phyloP scores from a whole-genome alignment of 2,797 vertebrate species.

The Tenualosa ilisha region DNA sequence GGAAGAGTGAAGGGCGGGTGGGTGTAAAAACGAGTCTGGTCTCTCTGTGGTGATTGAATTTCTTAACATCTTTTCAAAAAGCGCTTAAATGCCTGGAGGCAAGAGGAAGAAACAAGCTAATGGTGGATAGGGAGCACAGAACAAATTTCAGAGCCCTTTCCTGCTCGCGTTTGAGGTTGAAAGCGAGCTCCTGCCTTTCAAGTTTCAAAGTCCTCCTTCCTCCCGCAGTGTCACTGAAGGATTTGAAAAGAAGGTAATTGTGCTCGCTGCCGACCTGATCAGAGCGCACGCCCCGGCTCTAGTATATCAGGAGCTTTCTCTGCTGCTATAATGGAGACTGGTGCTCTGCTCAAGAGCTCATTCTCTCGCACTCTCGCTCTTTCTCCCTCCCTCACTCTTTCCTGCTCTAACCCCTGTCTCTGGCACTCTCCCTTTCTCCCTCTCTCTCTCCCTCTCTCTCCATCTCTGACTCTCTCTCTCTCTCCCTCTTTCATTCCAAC shows the following conservation, averaged over 20 bases:
- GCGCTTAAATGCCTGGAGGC: slow-evolving; percentile 99
- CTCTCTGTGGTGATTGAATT: slow-evolving; percentile 99
- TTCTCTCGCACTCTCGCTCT: slow-evolving; percentile 32
- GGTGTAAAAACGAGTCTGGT: slow-evolving; percentile 69
- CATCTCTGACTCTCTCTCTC: slow-evolving; percentile 27
- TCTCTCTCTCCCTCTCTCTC: slow-evolving; percentile 48
- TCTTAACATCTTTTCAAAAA: slow-evolving; percentile 99
- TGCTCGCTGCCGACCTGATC: slow-evolving; percentile 99
- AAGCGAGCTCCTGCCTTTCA: slow-evolving; percentile 99
- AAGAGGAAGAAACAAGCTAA: slow-evolving; percentile 99
- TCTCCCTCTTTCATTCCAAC: slow-evolving; percentile 57
- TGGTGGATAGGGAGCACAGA: slow-evolving; percentile 99
- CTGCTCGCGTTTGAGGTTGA: slow-evolving; percentile 99
- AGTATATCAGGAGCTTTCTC: slow-evolving; percentile 99
- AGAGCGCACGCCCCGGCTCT: slow-evolving; percentile 99
- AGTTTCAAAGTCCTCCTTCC: slow-evolving; percentile 99
- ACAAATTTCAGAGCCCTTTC: slow-evolving; percentile 99
- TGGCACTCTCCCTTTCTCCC: slow-evolving; percentile 59
- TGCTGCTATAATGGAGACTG: slow-evolving; percentile 94
- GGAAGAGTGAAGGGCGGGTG: slow-evolving; percentile 46
- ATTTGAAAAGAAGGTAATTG: slow-evolving; percentile 99
- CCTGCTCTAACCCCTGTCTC: slow-evolving; percentile 44
- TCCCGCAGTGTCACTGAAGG: slow-evolving; percentile 99
- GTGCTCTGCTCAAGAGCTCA: slow-evolving; percentile 78
- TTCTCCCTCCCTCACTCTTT: slow-evolving; percentile 50